Percentiles rank a stretch among this genome's conserved stretches.
These are phyloP conservation scores for Heliconius hermathena DNA, from an alignment of 1,140 invertebrate species.

Conservation along the genomic window DNA sequence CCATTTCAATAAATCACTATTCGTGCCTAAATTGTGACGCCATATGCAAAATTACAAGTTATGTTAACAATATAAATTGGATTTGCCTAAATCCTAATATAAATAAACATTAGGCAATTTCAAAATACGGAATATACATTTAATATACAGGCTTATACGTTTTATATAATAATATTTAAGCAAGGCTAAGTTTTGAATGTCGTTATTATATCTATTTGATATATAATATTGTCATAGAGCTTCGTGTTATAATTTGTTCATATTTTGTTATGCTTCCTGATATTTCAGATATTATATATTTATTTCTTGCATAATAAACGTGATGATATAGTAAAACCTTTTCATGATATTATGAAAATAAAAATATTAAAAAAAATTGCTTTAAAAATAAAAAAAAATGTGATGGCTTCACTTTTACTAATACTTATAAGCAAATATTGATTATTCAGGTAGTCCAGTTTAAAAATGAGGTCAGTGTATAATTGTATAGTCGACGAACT, in stretches of 20 bases:
- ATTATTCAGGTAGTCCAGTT: conserved; percentile 12
- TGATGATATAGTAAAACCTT: background rate
- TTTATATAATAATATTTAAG: conserved; percentile 15
- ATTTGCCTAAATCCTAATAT: conserved; percentile 42
- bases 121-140: conserved; percentile 9
- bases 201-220: background rate
- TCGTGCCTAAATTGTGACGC: background rate
- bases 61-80: conserved; percentile 41
- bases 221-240: background rate
- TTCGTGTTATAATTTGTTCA: background rate
- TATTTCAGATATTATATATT: background rate
- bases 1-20: background rate
- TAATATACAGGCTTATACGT: conserved; percentile 3
- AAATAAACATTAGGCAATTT: conserved; percentile 40
- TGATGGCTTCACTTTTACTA: background rate
- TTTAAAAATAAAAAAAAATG: background rate
- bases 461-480: conserved; percentile 14
- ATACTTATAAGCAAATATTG: background rate
- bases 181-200: conserved; percentile 12
- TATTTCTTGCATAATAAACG: too few species aligned
- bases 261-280: background rate
- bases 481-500: conserved; percentile 6
- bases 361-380: background rate
- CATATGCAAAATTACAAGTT: conserved; percentile 20
- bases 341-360: background rate